Base-by-base conservation (phyloP, 2,888 invertebrate genomes). In the Chymomyza procnemis region DNA sequence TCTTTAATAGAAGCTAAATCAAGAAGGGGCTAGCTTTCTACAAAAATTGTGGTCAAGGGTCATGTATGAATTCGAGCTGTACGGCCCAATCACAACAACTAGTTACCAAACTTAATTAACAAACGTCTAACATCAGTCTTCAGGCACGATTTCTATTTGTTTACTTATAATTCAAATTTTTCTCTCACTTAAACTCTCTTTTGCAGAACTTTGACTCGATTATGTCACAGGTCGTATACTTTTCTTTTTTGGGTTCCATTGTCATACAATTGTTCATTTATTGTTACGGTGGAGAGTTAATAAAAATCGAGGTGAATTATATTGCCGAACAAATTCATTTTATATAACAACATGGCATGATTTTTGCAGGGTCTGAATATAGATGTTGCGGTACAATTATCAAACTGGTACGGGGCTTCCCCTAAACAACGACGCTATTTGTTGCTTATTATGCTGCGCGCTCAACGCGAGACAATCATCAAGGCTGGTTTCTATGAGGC, bases 261-360 rank as follows among this genome's bases (percentile, higher is more conserved):
- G 73, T 90, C 76, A 58, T 90, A 68, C 90, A 90, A 69, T 74
- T 90, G 5, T 80, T 90, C 19, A 88, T 90, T 12, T 90, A 90
- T 61, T 90, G 90, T 60, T 90, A 90, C 59, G 90, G 90, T 16
- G 90, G 90, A 0, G 90, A 90, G 65, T 88, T 90, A 18, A 76
- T 90, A 4, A 89, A 88, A 76, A 67, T 76, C 6, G 90, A 90
- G 87, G 90, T 78, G 69, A 46, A 75, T 16, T 30, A 16, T 19
- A 26, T 19, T 1, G 26, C 21, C 19, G 8, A 26, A 55, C 12
- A 56, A 1, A 12, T 57, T 18, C 22, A 52, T 9, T 4, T 59
- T 30, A 19, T 3, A 21, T 6, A 2, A 21, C 14, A 41, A 41
- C 16, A 18, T 4, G 18, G n/a, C 3, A 14, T 21, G 3, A 18